Conservation (phyloP, 2,797 vertebrate genomes). For the Gallinago stenura region DNA sequence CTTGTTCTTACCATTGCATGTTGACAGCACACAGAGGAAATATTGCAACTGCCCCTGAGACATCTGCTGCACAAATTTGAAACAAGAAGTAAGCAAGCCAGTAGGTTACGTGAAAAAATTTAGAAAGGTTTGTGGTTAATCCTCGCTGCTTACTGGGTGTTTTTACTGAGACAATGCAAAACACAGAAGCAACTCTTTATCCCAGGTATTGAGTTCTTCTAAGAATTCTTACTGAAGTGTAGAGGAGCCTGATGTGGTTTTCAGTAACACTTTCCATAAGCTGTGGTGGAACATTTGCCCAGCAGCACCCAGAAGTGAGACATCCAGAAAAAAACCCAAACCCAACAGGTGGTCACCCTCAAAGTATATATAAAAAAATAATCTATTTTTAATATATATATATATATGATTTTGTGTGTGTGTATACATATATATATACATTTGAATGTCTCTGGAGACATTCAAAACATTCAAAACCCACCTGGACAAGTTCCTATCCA, state of each 20-base stretch:
- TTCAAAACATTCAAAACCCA: too few relatives aligned
- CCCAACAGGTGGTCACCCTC: not conserved
- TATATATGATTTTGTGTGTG: too few relatives aligned
- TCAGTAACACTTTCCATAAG: not conserved
- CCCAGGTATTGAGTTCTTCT: not conserved
- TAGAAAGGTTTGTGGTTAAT: not conserved
- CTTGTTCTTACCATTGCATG: not conserved
- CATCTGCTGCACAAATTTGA: not conserved
- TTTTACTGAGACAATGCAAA: not conserved
- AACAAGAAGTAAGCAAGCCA: not conserved
- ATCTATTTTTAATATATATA: not conserved
- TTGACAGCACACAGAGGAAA: not conserved
- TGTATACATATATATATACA: not conserved
- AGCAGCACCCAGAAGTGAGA: not conserved
- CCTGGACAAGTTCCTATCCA: too few relatives aligned
- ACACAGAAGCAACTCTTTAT: not conserved
- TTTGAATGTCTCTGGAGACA: too few relatives aligned
- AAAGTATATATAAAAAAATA: not conserved
- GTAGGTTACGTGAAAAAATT: not conserved
- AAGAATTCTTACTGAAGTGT: not conserved
- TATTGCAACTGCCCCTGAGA: not conserved
- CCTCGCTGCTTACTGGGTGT: not conserved
- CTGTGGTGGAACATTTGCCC: not conserved
- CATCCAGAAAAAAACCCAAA: not conserved
- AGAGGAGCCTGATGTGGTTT: not conserved